phyloP scores from a whole-genome alignment of 2,888 invertebrate genomes.

The Synanthedon andrenaeformis region DNA sequence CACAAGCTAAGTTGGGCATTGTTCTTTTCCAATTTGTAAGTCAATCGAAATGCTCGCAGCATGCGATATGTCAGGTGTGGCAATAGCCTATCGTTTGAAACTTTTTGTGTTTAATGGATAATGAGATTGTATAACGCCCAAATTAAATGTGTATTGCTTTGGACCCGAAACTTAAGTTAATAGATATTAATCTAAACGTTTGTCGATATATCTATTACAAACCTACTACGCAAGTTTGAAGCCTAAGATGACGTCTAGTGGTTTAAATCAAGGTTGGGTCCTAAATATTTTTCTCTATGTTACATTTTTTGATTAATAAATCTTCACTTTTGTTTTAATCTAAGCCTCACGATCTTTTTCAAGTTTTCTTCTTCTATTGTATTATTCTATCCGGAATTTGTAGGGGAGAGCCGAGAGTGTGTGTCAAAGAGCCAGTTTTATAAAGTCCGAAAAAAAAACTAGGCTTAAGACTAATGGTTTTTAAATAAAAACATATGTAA shows the following conservation, averaged over 20 bases:
- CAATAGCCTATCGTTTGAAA: constrained; percentile 21
- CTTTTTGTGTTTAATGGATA: constrained; percentile 20
- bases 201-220: not conserved
- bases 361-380: no score
- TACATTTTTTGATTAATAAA: no score
- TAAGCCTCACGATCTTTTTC: no score
- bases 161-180: not conserved
- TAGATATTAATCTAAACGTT: constrained; percentile 2
- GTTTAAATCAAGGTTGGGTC: no score
- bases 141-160: constrained; percentile 1
- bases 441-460: no score
- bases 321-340: no score
- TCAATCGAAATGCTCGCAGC: constrained; percentile 46
- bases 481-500: no score
- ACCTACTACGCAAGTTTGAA: not conserved
- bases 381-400: not conserved
- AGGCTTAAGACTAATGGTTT: no score
- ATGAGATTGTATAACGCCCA: constrained; percentile 10
- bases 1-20: constrained; percentile 30
- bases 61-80: constrained; percentile 46
- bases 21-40: constrained; percentile 48
- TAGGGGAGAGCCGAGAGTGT: no score
- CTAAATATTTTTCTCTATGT: no score
- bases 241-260: no score
- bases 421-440: no score